A percentile compares a stretch with the other conserved stretches of the same genome.
Conservation (phyloP, 2,113 vertebrate genomes). For the Phasianus colchicus region DNA sequence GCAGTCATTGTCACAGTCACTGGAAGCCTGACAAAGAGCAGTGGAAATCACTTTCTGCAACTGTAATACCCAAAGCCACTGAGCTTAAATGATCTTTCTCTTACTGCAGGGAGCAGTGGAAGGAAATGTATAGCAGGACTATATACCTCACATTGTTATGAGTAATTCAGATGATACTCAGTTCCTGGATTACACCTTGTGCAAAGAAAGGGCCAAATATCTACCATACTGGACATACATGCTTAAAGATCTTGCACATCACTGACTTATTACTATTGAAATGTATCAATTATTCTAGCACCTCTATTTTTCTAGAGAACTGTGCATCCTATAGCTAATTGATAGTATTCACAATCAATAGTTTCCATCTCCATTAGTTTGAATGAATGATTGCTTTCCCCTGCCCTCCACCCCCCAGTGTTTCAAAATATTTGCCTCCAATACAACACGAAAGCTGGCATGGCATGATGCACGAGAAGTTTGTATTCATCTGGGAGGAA, state of each 20-base stretch:
- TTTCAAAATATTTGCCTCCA: conserved; percentile 81
- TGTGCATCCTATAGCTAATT: background rate
- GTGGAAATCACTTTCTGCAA: background rate
- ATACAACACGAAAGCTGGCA: conserved; percentile 56
- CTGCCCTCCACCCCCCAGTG: conserved; percentile 75
- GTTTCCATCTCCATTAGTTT: background rate
- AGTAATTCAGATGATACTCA: background rate
- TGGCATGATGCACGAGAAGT: conserved; percentile 82
- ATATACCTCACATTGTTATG: background rate
- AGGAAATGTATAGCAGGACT: background rate
- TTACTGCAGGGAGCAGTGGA: background rate
- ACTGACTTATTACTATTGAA: background rate
- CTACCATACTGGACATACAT: background rate
- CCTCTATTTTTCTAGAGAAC: background rate
- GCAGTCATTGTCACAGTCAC: background rate
- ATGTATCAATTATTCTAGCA: background rate
- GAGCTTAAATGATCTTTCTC: background rate
- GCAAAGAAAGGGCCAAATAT: background rate
- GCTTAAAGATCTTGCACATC: background rate
- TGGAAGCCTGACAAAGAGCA: background rate
- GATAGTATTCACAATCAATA: background rate
- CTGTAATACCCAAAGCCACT: background rate
- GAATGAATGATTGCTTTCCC: background rate
- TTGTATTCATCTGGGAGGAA: conserved; percentile 84
- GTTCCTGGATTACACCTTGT: background rate